Base-by-base conservation (phyloP, 2,888 invertebrate species). In the Orthosia gothica region DNA sequence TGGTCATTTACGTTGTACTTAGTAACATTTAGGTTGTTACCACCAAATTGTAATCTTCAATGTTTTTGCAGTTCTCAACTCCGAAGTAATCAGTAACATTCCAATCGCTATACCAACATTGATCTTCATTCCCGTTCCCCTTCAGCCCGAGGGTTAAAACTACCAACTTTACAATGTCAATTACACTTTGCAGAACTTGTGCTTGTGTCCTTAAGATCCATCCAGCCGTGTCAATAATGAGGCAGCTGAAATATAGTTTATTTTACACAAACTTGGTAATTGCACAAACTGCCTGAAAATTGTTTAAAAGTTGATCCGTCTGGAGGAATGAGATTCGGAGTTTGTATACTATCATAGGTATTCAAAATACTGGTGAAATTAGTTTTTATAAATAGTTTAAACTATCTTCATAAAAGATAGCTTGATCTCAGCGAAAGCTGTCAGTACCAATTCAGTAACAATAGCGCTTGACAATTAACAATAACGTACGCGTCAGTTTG, bases 111-210 rank as follows among this genome's bases (percentile, higher is more conserved):
- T 7, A 54, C 9, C 52, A 49, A 62, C 18, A 76, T 59, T 47
- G 55, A 32, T 59, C n/a, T 74, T 20, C 15, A 57, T 50, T 20
- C 16, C 12, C 20, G 18, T 52, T 13, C 23, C 59, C 54, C 40
- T n/a, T 59, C 2, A 18, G 62, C 52, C 62, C 50, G 16, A n/a
- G 52, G 62, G 50, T 70, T 78, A 32, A 23, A 52, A 69, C 26
- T 55, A 13, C 15, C 0, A 79, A 79, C 57, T 79, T 70, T 70
- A n/a, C 18, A 68, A 54, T 61, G 40, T 45, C 49, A 79, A 50
- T 79, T 79, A 79, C 54, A 64, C 20, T 65, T 79, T 13, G 18
- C 20, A 54, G 52, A 76, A 71, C 26, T 77, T 79, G 45, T n/a
- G 23, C 26, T 52, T 63, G 59, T 54, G 59, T 50, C 16, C 4